Conservation (phyloP, 2,113 vertebrate genomes). For the Orientallactaga bullata region DNA sequence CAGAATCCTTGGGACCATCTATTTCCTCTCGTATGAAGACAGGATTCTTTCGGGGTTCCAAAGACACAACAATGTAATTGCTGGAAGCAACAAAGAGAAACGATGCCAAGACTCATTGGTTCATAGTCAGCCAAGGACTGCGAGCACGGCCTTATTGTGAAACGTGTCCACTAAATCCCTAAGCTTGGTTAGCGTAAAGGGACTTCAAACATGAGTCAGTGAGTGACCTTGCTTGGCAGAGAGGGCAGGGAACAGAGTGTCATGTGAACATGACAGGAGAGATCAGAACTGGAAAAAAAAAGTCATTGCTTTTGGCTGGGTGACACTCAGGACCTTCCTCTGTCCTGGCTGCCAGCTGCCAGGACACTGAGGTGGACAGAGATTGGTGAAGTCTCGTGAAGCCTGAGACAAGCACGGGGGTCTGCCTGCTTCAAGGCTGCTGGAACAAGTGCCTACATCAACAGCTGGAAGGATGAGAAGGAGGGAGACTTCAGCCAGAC, state of each 20-base stretch:
- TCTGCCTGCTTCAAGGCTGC: fast-evolving
- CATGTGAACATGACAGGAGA: fast-evolving
- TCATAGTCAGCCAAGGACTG: neutral
- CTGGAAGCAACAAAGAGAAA: neutral
- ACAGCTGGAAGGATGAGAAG: neutral
- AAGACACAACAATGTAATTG: neutral
- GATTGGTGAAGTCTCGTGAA: fast-evolving
- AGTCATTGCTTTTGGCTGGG: neutral
- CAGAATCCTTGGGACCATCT: fast-evolving
- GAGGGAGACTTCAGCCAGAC: no score
- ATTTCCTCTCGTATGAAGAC: fast-evolving
- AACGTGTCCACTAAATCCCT: fast-evolving
- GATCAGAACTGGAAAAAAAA: neutral
- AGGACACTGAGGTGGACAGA: neutral
- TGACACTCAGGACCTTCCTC: neutral
- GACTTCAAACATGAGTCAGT: fast-evolving
- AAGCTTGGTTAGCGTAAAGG: fast-evolving
- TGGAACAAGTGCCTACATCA: fast-evolving
- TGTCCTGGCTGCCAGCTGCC: neutral
- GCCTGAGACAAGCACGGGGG: neutral
- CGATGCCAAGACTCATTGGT: no score
- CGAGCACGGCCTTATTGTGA: fast-evolving
- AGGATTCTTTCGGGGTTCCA: neutral
- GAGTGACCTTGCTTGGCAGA: neutral
- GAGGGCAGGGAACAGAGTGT: fast-evolving